These are phyloP conservation scores for Platalea minor DNA, from an alignment of 2,797 vertebrate genomes.

Conservation along the genomic window DNA sequence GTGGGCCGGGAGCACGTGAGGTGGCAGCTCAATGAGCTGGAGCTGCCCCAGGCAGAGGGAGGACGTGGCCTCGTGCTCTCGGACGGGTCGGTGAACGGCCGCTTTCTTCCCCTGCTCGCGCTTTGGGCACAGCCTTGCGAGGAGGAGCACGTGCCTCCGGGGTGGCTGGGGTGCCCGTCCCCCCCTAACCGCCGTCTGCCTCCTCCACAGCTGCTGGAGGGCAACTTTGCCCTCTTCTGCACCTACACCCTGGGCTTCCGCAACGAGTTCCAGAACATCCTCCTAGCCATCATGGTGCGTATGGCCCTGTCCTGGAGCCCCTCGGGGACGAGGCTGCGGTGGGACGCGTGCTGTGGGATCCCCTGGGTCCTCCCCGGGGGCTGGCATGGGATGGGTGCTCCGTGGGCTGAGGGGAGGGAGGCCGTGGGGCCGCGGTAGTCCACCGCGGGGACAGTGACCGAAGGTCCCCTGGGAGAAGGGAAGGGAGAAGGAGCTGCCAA, in stretches of 20 bases:
- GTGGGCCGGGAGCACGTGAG: not conserved
- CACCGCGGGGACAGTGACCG: not conserved
- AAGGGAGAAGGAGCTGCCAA: not conserved
- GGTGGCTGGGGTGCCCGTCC: too few species aligned
- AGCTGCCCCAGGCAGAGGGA: not conserved
- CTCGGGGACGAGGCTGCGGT: rapidly evolving
- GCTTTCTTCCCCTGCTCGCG: rapidly evolving
- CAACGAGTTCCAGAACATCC: constrained; percentile 90
- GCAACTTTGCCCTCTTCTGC: constrained; percentile 96
- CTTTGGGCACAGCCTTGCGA: not conserved
- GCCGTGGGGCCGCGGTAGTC: not conserved
- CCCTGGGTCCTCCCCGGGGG: not conserved
- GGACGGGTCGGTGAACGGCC: not conserved
- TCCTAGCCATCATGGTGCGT: constrained; percentile 94
- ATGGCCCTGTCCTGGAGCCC: not conserved
- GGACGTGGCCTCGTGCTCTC: not conserved
- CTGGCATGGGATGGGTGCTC: not conserved
- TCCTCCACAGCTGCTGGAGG: constrained; percentile 85
- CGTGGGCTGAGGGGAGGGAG: not conserved
- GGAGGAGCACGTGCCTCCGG: rapidly evolving
- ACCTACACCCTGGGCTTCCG: constrained; percentile 88
- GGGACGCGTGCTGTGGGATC: rapidly evolving
- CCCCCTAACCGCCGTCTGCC: not conserved
- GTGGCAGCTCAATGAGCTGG: not conserved
- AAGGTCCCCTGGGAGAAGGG: not conserved